Base-by-base conservation (phyloP, 1,140 invertebrate species). In the Achroia grisella region DNA sequence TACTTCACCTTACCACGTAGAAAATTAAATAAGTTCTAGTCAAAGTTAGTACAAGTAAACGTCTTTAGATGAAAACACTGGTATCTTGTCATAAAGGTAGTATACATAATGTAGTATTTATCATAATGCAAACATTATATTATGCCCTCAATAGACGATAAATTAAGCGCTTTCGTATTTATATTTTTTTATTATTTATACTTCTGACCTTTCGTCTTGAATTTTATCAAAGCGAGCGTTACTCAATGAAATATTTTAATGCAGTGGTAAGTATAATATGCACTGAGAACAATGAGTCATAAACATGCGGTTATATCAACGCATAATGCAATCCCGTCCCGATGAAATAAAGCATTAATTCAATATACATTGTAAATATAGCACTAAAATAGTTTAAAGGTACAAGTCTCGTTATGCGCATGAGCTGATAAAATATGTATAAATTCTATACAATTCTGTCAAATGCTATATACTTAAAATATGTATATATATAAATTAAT, bases 231-330 rank as follows among this genome's bases (percentile, higher is more conserved):
- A 23, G 17, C 47, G 39, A 49, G 49, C 53, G 48, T 62, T 63
- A 53, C 46, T 57, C 53, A 68, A 66, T 70, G 60, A 67, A 66
- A 67, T 65, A 60, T 71, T 73, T 76, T 73, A 72, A 78, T 72
- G 58, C 64, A 59, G 66, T 70, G 67, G 58, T 76, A 70, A 72
- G 62, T 68, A 66, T 71, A 71, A 69, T 66, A 70, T 69, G 49
- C 12, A 9, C 35, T 36, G 61, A 65, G 64, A 80, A 83, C 76
- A 83, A 83, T 83, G 58, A 63, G 64, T 65, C 50, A 80, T 83
- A 83, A 83, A 83, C 60, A 71, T 56, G 56, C 51, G 51, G 40
- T 66, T 51, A 71, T 77, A 78, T 74, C 74, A 76, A 76, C 63
- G 52, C 56, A 71, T 74, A 71, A 76, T 74, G 64, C 58, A 56